phyloP scores from a whole-genome alignment of 2,888 invertebrate genomes.

The Meghimatium bilineatum region DNA sequence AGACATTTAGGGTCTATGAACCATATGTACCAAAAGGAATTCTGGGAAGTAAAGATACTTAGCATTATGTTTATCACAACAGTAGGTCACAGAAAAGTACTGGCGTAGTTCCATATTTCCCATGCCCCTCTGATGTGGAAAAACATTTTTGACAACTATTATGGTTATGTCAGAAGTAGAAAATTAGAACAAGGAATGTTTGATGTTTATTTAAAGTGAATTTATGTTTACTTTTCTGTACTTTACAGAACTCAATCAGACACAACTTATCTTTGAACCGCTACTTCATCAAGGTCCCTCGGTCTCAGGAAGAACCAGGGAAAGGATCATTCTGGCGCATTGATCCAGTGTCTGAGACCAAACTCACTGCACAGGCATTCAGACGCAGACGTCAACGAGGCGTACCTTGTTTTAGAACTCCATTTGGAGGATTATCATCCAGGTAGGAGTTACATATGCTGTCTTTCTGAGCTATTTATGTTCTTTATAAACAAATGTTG shows the following conservation, averaged over 20 bases:
- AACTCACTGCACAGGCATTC: slow-evolving; percentile 97
- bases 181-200: not conserved
- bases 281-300: slow-evolving; percentile 89
- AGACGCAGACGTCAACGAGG: slow-evolving; percentile 93
- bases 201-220: not conserved
- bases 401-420: slow-evolving; percentile 82
- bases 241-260: slow-evolving; percentile 82
- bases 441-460: slow-evolving; percentile 62
- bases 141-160: too few species aligned
- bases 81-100: too few species aligned
- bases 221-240: not conserved
- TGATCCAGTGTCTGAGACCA: slow-evolving; percentile 95
- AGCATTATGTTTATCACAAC: too few species aligned
- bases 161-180: too few species aligned
- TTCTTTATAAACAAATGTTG: not conserved
- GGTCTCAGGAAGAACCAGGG: slow-evolving; percentile 98
- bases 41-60: too few species aligned
- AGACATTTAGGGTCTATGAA: too few species aligned
- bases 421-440: slow-evolving; percentile 74
- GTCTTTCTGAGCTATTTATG: not conserved
- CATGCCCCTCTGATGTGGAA: too few species aligned
- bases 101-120: too few species aligned
- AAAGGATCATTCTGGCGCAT: slow-evolving; percentile 99
- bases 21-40: too few species aligned
- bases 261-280: slow-evolving; percentile 83